Conservation (phyloP, 2,113 vertebrate genomes). For the Poicephalus meyeri region DNA sequence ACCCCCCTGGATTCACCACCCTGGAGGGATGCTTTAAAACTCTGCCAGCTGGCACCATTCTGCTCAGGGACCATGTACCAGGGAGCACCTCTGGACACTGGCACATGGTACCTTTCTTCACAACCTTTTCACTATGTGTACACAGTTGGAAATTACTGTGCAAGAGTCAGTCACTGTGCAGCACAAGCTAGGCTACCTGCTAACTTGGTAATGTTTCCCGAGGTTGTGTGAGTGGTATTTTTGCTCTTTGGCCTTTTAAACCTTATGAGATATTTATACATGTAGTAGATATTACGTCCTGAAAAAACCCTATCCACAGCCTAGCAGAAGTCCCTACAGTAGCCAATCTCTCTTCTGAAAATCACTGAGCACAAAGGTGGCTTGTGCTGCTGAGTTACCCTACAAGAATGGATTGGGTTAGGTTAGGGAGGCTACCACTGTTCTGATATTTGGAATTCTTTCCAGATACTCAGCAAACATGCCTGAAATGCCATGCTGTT, state of each 20-base stretch:
- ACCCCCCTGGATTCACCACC: neutral
- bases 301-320: neutral
- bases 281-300: neutral
- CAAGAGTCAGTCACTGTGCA: accelerated
- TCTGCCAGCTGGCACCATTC: neutral
- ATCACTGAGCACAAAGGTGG: neutral
- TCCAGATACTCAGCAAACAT: neutral
- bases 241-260: neutral
- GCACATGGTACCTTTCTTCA: accelerated
- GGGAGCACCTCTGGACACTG: neutral
- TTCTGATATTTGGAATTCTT: neutral
- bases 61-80: no score
- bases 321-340: neutral
- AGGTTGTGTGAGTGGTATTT: neutral
- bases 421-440: neutral
- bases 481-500: neutral
- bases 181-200: neutral
- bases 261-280: neutral
- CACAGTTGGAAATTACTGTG: neutral
- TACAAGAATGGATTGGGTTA: neutral
- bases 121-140: neutral
- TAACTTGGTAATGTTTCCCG: neutral
- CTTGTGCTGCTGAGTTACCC: neutral
- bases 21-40: neutral
- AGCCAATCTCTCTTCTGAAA: neutral